Evolutionary conservation across 1,140 invertebrate genomes (phyloP), one percentile per base, ranked within the genome.

Genomic region (Hyphantria cunea): DNA sequence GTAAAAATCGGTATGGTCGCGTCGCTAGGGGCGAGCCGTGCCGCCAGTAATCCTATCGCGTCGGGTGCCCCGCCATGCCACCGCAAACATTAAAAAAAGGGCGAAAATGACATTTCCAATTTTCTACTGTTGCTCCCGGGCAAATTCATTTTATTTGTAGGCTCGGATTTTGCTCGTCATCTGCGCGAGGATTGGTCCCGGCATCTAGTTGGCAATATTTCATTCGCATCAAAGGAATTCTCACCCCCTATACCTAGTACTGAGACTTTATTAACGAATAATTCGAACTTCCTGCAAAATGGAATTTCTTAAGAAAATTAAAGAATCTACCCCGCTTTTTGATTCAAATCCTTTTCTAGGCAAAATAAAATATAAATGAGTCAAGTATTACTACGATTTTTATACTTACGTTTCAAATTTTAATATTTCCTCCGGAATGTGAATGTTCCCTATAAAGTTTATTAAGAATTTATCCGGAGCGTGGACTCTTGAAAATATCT

Each of bases 61-160:
- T 56, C 61, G 67, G 72, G 62, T 68, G 56, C 70, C 63, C 63
- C 70, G 58, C 41, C 70, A 61, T 70, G 68, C 70, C 74, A 75
- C 78, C 76, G 69, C 84, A 89, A 89, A 89, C 84, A 87, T 86
- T 83, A 84, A 86, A 84, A 86, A 67, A 63, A 89, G 68, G 72
- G 76, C 78, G 73, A 87, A 87, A 87, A 89, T 89, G 84, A 88
- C 85, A 78, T 86, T 87, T 88, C 84, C 87, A 90, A 90, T 90
- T 90, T 90, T 90, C 84, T 87, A 90, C 87, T 76, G 79, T 84
- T 77, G 83, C 85, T 81, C 68, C 61, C 76, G 76, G 84, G 72
- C 74, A 78, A 80, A 83, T 84, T 84, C 86, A 84, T 89, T 90
- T 87, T 87, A 83, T 84, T 84, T 80, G 77, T 78, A 78, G 77